These are phyloP conservation scores for Anastrepha obliqua DNA, from an alignment of 1,140 invertebrate species.

Conservation along the genomic window DNA sequence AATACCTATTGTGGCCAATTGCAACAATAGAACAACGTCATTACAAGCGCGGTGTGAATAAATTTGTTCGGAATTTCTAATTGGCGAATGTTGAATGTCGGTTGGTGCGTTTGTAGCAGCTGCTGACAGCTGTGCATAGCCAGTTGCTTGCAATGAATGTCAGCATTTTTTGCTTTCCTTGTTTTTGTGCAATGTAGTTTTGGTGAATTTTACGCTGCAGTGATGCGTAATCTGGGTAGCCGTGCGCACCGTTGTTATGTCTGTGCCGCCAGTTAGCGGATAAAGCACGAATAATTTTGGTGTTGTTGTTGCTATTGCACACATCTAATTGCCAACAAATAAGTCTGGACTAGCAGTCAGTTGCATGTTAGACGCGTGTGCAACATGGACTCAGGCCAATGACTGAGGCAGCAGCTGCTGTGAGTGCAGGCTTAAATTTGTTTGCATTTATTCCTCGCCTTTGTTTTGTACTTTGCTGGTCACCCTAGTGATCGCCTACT, in stretches of 20 bases:
- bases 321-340: constrained; percentile 55
- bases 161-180: neutral
- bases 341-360: neutral
- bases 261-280: neutral
- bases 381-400: neutral
- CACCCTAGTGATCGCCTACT: neutral
- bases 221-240: constrained; percentile 53
- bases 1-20: neutral
- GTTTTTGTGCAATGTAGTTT: neutral
- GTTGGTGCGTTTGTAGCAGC: constrained; percentile 25
- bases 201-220: constrained; percentile 12
- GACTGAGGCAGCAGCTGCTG: neutral
- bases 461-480: neutral
- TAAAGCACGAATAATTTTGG: neutral
- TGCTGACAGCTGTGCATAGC: constrained; percentile 9
- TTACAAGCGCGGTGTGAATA: constrained; percentile 56
- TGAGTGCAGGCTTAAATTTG: neutral
- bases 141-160: neutral
- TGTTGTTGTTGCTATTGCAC: neutral
- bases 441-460: neutral
- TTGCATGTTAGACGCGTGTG: constrained; percentile 44
- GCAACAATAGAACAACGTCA: constrained; percentile 49
- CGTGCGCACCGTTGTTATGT: neutral
- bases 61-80: constrained; percentile 60
- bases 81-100: constrained; percentile 49